Base-by-base conservation (phyloP, 2,888 invertebrate species). In the Rosalia funebris region DNA sequence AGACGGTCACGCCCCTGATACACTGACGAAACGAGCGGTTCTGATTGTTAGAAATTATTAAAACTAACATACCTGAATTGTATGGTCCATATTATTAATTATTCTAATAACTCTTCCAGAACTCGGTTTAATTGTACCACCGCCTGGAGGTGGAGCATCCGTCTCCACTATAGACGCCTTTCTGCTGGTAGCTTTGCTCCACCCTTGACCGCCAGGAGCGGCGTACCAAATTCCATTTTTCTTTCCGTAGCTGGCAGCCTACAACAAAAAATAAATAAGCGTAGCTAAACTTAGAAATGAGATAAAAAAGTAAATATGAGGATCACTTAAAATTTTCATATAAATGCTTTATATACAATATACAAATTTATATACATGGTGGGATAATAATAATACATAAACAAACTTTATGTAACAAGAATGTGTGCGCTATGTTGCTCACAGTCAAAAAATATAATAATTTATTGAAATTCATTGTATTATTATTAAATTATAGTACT, bases 81-180 rank as follows among this genome's bases (percentile, higher is more conserved):
- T 91, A 80, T 95, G 94, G 82, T 95, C 92, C 86, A 92, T 89
- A 81, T 95, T 95, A 82, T 96, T 96, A 78, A 96, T 93, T 78
- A 97, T 94, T 71, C 96, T 87, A 79, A 97, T 95, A 71, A 95
- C 92, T 71, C 93, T 86, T 46, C 94, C 92, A 62, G 93, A 92
- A 72, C 90, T 88, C 9, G 92, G 91, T 75, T 93, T 92, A 77
- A 88, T 85, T 64, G 83, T 81, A 66, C 83, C 83, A 16, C 75
- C 75, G 81, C 83, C 87, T 81, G 83, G 86, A 0, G 89, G 88
- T 53, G 92, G 90, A 45, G 89, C 89, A 75, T 91, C 91, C 53
- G 91, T 89, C 82, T 93, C 93, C 67, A 89, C 91, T 72, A 93
- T 90, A 65, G 92, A 92, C 70, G 92, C 90, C 83, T 93, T 93